A percentile compares a stretch with the other conserved stretches of the same genome.
phyloP scores from a whole-genome alignment of 2,113 vertebrate species.

The Jaculus jaculus region DNA sequence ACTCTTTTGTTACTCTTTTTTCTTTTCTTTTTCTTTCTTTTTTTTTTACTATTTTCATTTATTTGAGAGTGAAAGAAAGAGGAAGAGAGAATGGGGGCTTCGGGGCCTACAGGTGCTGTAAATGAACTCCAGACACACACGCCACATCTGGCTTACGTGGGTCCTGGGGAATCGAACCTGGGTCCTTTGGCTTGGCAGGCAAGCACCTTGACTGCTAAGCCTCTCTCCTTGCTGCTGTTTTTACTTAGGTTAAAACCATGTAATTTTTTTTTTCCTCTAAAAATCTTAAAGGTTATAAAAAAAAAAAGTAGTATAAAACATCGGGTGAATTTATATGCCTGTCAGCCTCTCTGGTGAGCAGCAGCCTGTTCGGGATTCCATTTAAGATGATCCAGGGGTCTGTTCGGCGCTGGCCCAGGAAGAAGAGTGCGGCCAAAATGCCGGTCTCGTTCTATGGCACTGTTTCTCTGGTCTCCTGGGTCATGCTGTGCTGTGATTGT shows the following conservation, averaged over 20 bases:
- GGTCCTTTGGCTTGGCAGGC: too few relatives aligned
- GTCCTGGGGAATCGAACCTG: too few relatives aligned
- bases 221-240: not conserved
- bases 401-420: not conserved
- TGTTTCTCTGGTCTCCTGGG: constrained; percentile 46
- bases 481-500: constrained; percentile 5
- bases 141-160: too few relatives aligned
- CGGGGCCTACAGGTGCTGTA: too few relatives aligned
- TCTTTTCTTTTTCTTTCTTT: not conserved
- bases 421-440: not conserved
- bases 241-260: not conserved
- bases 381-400: not conserved
- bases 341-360: not conserved
- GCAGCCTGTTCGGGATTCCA: not conserved
- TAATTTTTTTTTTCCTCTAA: not conserved
- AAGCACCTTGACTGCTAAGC: too few relatives aligned
- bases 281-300: not conserved
- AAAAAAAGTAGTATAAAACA: not conserved
- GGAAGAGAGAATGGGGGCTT: too few relatives aligned
- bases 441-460: not conserved
- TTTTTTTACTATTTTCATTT: not conserved
- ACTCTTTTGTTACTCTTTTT: too few relatives aligned
- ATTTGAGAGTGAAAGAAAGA: too few relatives aligned
- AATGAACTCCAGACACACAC: too few relatives aligned
- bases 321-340: not conserved